phyloP scores from a whole-genome alignment of 2,888 invertebrate species.

The Pteria penguin region DNA sequence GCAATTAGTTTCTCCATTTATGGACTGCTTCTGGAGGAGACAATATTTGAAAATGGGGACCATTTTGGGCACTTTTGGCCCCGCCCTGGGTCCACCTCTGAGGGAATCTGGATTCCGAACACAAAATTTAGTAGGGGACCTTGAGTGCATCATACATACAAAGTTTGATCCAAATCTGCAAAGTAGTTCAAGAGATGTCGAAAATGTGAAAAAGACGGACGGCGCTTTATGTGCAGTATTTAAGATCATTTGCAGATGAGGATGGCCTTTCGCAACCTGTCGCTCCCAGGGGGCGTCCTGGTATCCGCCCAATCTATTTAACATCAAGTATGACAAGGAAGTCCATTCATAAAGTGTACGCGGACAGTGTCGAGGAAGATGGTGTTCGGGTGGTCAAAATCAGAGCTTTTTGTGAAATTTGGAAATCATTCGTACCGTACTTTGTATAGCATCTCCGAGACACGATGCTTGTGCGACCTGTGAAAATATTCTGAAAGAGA shows the following conservation, averaged over 20 bases:
- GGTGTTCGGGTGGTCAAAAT: slow-evolving; percentile 10
- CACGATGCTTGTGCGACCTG: slow-evolving; percentile 34
- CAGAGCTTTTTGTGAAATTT: slow-evolving; percentile 22
- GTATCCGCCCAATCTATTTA: slow-evolving; percentile 2
- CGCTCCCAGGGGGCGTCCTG: slow-evolving; percentile 1
- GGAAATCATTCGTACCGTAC: slow-evolving; percentile 25
- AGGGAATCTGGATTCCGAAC: no score
- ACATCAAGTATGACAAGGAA: neutral
- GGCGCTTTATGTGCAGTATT: no score
- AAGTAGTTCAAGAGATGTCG: no score
- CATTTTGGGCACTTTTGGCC: no score
- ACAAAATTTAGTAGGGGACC: no score
- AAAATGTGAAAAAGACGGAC: no score
- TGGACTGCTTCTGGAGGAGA: no score
- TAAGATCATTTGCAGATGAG: slow-evolving; percentile 6
- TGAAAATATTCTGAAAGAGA: slow-evolving; percentile 23
- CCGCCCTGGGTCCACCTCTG: no score
- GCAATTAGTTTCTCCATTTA: no score
- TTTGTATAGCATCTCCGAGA: slow-evolving; percentile 29
- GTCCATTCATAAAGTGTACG: neutral
- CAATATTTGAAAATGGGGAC: no score
- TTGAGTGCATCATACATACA: no score
- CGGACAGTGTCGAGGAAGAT: neutral
- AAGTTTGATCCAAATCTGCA: no score
- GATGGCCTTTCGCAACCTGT: slow-evolving; percentile 12